These are phyloP conservation scores for Tetrapedia diversipes DNA, from an alignment of 2,888 invertebrate species.

Conservation along the genomic window DNA sequence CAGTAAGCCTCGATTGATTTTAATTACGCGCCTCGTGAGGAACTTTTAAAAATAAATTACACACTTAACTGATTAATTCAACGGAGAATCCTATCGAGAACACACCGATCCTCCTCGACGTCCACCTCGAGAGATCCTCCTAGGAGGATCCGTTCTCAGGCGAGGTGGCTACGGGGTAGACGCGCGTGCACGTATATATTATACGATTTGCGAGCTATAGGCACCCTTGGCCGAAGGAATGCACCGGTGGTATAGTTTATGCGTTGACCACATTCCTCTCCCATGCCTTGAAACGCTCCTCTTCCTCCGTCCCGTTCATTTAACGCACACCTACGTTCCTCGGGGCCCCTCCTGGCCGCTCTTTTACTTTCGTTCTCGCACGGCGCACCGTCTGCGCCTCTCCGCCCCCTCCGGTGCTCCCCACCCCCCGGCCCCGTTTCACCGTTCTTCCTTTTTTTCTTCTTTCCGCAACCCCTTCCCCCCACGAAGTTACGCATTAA, in stretches of 20 bases:
- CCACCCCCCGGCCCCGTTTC: neutral
- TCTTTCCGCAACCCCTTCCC: neutral
- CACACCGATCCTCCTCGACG: neutral
- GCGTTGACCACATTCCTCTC: constrained; percentile 82
- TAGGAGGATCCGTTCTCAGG: constrained; percentile 38
- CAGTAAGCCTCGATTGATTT: too few species aligned
- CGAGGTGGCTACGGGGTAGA: constrained; percentile 39
- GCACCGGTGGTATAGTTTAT: constrained; percentile 80
- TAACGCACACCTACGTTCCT: constrained; percentile 70
- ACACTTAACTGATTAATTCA: too few species aligned
- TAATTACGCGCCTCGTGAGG: too few species aligned
- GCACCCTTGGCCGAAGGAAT: constrained; percentile 76
- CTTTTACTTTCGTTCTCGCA: constrained; percentile 66
- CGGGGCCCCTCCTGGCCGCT: constrained; percentile 43
- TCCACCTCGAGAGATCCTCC: constrained; percentile 15
- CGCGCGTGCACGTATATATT: constrained; percentile 44
- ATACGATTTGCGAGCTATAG: constrained; percentile 77
- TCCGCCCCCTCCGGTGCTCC: neutral
- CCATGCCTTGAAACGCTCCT: constrained; percentile 79
- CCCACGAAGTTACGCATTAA: constrained; percentile 41
- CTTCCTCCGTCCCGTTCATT: constrained; percentile 73
- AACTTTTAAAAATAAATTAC: too few species aligned
- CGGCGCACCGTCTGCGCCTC: constrained; percentile 33
- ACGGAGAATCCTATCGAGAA: neutral
- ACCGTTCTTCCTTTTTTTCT: neutral